Evolutionary conservation across 2,888 invertebrate species (phyloP).

Genomic region (Plebejus anna): DNA sequence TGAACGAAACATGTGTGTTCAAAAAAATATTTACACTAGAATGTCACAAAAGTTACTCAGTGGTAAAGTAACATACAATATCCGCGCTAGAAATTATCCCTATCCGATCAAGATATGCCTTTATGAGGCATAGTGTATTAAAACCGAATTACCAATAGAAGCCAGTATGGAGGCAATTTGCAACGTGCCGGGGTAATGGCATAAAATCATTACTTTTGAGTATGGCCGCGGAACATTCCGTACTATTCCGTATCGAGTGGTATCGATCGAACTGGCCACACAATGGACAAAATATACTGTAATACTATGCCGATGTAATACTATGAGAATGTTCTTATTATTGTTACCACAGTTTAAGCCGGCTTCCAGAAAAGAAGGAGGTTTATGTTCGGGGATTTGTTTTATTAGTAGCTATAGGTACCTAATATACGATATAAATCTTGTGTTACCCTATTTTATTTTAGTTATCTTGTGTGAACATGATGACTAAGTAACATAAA

Average conservation of each 20-base stretch:
- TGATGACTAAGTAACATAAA: no score
- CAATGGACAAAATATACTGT: background rate
- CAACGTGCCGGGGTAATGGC: conserved; percentile 1
- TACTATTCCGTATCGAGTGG: background rate
- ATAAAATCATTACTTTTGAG: conserved; percentile 6
- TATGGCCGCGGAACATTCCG: background rate
- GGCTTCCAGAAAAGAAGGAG: background rate
- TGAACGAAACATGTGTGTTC: background rate
- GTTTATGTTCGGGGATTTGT: background rate
- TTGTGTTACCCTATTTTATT: no score
- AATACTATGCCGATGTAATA: no score
- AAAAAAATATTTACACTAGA: background rate
- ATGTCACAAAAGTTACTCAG: background rate
- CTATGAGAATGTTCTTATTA: background rate
- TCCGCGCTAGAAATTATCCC: background rate
- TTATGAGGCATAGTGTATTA: background rate
- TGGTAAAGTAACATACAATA: background rate
- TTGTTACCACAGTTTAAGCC: background rate
- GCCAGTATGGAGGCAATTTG: conserved; percentile 2
- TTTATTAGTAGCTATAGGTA: no score
- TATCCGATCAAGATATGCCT: conserved; percentile 11
- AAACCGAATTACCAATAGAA: background rate
- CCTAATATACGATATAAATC: no score
- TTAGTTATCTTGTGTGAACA: no score
- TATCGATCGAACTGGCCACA: background rate